Evolutionary conservation across 2,797 vertebrate species (phyloP), one percentile per base, ranked within the genome.

Genomic region (Syndactyla subalaris): DNA sequence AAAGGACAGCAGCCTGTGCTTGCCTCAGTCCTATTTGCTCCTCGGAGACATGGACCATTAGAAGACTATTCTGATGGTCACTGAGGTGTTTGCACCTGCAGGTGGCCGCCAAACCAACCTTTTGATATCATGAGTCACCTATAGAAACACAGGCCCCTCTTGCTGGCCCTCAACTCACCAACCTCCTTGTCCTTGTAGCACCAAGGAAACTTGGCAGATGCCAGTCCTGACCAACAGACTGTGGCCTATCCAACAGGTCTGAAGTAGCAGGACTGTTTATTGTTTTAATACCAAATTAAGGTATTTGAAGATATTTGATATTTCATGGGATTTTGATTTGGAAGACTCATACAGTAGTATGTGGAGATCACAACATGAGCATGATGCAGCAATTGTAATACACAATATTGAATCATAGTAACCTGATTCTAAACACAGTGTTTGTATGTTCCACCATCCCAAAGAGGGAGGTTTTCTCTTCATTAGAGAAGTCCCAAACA

Each of bases 111-210:
- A 52, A 61, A 77, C 6, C 3, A 0, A 12, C 24, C 15, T 85
- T 34, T 83, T 63, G 54, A 18, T 63, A 10, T 29, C 38, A 29
- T 43, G 21, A 55, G 8, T 16, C n/a, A 59, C 57, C n/a, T 4
- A 3, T 2, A 66, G 65, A 86, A 83, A 27, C 36, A 68, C 3
- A 76, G 26, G 19, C 1, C 3, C 4, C 13, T 61, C 59, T 57
- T 87, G 18, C 15, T 87, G 52, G 7, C 48, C 29, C 30, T 43
- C 23, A 75, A 10, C 11, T 67, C n/a, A 15, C 14, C 1, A 0
- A 29, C 26, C 26, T 85, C 24, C 57, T 88, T 0, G 0, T 46
- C 54, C 36, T 27, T 73, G 14, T 68, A 41, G 16, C 0, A 0
- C 29, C 51, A 73, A 52, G 18, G 32, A 45, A 27, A 38, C 11